Base-by-base conservation (phyloP, 2,888 invertebrate species). In the Cetonia aurata region DNA sequence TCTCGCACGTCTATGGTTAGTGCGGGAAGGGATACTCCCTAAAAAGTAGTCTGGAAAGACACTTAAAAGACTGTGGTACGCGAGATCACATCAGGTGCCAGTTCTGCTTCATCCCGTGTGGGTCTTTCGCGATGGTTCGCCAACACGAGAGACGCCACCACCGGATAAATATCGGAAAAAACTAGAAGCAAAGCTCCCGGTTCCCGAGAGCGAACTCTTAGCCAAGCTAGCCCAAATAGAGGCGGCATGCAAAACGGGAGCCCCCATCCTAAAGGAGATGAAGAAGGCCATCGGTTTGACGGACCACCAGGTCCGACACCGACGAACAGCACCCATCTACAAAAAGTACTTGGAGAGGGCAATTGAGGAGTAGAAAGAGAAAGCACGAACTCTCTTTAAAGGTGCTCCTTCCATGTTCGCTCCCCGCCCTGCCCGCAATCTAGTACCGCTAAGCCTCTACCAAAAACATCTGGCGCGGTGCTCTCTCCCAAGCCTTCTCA, bases 31-130 rank as follows among this genome's bases (percentile, higher is more conserved):
- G 25, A 0, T 73, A 73, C 42, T 50, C 41, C 19, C 31, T 48
- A 0, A 71, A 70, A 19, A 25, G 62, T 33, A 56, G 46, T 10
- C 33, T 60, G 41, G 67, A 33, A 2, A 13, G 70, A 1, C 73
- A 73, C 17, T 6, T 19, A 0, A 71, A 69, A 41, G 69, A 71
- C 41, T 73, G 73, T 53, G 73, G 71, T 15, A 50, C 69, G 9
- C 42, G 73, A 6, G 62, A 71, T 41, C 42, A 57, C 2, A 48
- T 19, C 8, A 67, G 44, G 13, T 73, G 73, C 15, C 42, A 33
- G 8, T 65, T 67, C 17, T 71, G 71, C 53, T 46, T 9, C 17
- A 41, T 53, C 13, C 13, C 48, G 17, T 68, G 19, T 17, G 44
- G 15, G 3, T 33, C 68, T 8, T 68, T 68, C 17, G 31, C 68